A percentile compares a stretch with the other conserved stretches of the same genome.
These are phyloP conservation scores for Mesorhabditis belari DNA, from an alignment of 2,888 invertebrate genomes.

Conservation along the genomic window DNA sequence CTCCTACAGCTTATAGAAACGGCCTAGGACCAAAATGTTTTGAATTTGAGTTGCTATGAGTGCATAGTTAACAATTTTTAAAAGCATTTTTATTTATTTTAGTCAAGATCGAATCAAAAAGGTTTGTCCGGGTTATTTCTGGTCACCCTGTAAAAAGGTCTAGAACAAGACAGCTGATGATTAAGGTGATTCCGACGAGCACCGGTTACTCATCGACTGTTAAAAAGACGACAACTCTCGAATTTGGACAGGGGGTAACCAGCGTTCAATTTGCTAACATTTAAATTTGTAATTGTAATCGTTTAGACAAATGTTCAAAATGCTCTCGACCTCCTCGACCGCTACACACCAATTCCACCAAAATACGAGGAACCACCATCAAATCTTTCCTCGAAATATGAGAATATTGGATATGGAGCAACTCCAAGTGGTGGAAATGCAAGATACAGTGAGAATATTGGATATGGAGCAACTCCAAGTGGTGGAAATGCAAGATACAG, in stretches of 20 bases:
- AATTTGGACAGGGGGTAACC: not conserved
- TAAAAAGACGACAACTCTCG: not conserved
- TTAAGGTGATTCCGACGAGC: not conserved
- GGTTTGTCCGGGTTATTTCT: no score
- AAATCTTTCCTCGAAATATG: not conserved
- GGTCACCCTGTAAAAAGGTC: not conserved
- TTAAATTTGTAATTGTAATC: no score
- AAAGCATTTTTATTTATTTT: no score
- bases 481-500: no score
- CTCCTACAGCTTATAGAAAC: no score
- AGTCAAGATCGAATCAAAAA: no score
- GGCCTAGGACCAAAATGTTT: no score
- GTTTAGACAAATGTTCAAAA: not conserved
- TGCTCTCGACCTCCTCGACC: not conserved
- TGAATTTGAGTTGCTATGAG: no score
- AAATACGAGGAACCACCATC: not conserved
- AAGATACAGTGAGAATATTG: not conserved
- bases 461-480: no score
- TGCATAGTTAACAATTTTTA: no score
- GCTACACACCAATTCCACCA: not conserved
- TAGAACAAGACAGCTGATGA: not conserved
- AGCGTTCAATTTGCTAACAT: no score
- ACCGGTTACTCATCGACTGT: not conserved
- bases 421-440: no score
- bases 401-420: not conserved